Percentiles rank a stretch among this genome's conserved stretches.
These are phyloP conservation scores for Tinamus guttatus DNA, from an alignment of 2,113 vertebrate genomes.

Conservation along the genomic window DNA sequence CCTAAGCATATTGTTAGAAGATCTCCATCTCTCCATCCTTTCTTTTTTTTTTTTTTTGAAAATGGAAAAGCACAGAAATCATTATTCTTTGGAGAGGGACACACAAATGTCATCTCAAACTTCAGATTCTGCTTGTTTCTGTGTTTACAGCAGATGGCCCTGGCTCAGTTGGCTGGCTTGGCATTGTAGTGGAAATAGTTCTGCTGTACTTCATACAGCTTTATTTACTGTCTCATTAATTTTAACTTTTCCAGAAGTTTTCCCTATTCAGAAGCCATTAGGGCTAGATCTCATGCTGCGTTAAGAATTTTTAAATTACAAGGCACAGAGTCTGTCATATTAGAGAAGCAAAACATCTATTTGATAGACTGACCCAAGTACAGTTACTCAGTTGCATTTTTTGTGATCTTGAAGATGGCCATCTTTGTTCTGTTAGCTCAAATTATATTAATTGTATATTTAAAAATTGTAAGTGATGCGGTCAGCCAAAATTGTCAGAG, in stretches of 20 bases:
- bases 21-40: neutral
- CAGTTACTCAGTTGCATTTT: neutral
- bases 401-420: neutral
- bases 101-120: neutral
- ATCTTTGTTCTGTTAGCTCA: neutral
- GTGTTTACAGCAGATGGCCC: conserved; percentile 65
- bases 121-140: conserved; percentile 26
- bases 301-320: conserved; percentile 49
- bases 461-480: neutral
- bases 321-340: neutral
- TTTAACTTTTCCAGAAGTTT: conserved; percentile 72
- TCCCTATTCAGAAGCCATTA: conserved; percentile 55
- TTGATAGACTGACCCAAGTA: neutral
- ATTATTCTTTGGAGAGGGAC: conserved; percentile 5
- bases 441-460: neutral
- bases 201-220: conserved; percentile 37
- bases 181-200: conserved; percentile 56
- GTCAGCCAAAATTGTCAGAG: neutral
- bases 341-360: neutral
- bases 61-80: neutral
- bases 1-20: neutral
- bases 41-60: neutral
- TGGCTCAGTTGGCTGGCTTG: conserved; percentile 36
- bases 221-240: conserved; percentile 76
- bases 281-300: conserved; percentile 38